phyloP scores from a whole-genome alignment of 2,888 invertebrate species.

The Zonitis immaculata region DNA sequence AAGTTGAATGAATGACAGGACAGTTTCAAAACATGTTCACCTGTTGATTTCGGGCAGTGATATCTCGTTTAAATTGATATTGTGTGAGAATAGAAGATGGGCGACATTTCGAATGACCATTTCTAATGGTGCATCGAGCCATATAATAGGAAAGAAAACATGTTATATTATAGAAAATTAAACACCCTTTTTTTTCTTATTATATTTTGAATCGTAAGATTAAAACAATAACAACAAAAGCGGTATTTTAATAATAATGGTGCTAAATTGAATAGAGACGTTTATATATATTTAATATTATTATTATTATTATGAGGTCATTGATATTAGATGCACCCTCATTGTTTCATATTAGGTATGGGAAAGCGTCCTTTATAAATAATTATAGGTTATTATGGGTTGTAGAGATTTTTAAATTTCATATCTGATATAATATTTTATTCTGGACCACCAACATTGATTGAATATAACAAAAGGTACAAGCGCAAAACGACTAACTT shows the following conservation, averaged over 20 bases:
- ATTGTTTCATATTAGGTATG: conserved; percentile 45
- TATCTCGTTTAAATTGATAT: neutral
- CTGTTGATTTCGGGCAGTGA: conserved; percentile 10
- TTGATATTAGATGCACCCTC: conserved; percentile 32
- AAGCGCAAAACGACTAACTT: conserved; percentile 1
- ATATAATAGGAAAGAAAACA: too few relatives aligned
- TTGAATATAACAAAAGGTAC: conserved; percentile 21
- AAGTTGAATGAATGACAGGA: conserved; percentile 14
- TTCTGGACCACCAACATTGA: conserved; percentile 43
- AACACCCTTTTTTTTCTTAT: too few relatives aligned
- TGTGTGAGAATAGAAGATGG: neutral
- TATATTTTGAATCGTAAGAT: too few relatives aligned
- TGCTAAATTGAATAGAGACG: neutral
- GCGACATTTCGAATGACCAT: too few relatives aligned
- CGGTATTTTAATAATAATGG: neutral
- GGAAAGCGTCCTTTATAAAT: conserved; percentile 40
- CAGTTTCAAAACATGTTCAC: conserved; percentile 18
- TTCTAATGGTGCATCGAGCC: neutral
- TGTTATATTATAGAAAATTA: too few relatives aligned
- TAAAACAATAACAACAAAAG: too few relatives aligned
- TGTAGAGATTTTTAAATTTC: conserved; percentile 37
- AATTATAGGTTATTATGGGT: conserved; percentile 43
- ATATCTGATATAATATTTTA: conserved; percentile 44
- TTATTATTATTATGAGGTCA: too few relatives aligned
- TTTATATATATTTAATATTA: too few relatives aligned